A percentile compares a stretch with the other conserved stretches of the same genome.
These are phyloP conservation scores for Rhagium mordax DNA, from an alignment of 2,888 invertebrate genomes.

Conservation along the genomic window DNA sequence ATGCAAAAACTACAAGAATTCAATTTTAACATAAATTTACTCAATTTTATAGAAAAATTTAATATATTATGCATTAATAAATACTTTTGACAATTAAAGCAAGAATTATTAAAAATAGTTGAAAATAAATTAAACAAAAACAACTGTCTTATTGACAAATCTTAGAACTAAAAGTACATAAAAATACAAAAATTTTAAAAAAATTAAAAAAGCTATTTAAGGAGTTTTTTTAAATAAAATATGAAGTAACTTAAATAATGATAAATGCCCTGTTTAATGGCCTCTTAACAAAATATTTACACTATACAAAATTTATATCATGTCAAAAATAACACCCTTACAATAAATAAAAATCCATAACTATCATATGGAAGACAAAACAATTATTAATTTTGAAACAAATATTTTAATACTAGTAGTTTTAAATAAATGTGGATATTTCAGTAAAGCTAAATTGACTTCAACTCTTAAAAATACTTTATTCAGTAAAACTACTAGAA, in stretches of 20 bases:
- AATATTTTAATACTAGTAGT: slow-evolving; percentile 18
- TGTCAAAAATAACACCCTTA: slow-evolving; percentile 46
- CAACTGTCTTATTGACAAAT: background rate
- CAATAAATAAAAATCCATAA: slow-evolving; percentile 29
- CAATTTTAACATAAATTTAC: slow-evolving; percentile 57
- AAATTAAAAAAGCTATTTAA: slow-evolving; percentile 35
- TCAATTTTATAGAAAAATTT: slow-evolving; percentile 37
- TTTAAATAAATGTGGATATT: slow-evolving; percentile 13
- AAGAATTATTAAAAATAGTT: slow-evolving; percentile 3
- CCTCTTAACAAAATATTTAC: slow-evolving; percentile 44
- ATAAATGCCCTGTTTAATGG: slow-evolving; percentile 53
- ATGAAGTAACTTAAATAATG: slow-evolving; percentile 31
- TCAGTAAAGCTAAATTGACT: slow-evolving; percentile 33
- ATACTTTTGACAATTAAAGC: slow-evolving; percentile 14
- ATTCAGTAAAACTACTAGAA: slow-evolving; percentile 13
- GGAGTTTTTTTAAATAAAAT: slow-evolving; percentile 33
- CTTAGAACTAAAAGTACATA: slow-evolving; percentile 41
- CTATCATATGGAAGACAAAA: slow-evolving; percentile 33
- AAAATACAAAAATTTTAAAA: slow-evolving; percentile 39
- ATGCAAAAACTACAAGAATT: slow-evolving; percentile 60
- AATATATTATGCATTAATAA: background rate
- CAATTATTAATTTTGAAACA: slow-evolving; percentile 10
- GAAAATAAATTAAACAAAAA: slow-evolving; percentile 27
- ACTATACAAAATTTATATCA: slow-evolving; percentile 23
- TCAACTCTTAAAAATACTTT: slow-evolving; percentile 16